These are phyloP conservation scores for Smithornis capensis DNA, from an alignment of 2,113 vertebrate genomes.

Conservation along the genomic window DNA sequence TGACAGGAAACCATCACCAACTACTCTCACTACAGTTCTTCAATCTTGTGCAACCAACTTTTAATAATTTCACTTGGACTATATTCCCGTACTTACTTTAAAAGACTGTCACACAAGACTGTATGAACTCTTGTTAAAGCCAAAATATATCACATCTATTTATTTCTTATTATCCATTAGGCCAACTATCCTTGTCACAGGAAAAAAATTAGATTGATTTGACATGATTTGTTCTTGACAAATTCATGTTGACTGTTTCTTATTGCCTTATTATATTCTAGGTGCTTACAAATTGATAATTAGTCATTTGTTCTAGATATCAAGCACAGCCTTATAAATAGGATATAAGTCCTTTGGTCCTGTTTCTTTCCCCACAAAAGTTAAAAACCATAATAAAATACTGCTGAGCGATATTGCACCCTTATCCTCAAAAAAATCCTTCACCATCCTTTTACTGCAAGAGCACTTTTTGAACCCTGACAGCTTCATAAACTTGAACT, in stretches of 20 bases:
- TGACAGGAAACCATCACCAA: background rate
- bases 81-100: background rate
- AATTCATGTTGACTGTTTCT: constrained; percentile 30
- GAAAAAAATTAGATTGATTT: constrained; percentile 37
- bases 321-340: background rate
- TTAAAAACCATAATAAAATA: background rate
- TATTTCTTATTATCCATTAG: background rate
- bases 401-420: background rate
- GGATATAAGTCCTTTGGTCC: background rate
- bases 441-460: background rate
- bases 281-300: background rate
- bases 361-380: background rate
- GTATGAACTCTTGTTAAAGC: background rate
- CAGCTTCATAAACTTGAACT: background rate
- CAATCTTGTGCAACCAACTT: background rate
- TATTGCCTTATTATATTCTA: background rate
- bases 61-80: background rate
- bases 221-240: constrained; percentile 15
- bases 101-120: background rate
- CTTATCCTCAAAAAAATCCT: background rate
- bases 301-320: background rate
- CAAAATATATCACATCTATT: constrained; percentile 23
- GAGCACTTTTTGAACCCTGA: background rate
- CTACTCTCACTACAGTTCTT: background rate
- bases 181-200: constrained; percentile 10